These are phyloP conservation scores for Formicarius rufipectus DNA, from an alignment of 2,113 vertebrate species.

Conservation along the genomic window DNA sequence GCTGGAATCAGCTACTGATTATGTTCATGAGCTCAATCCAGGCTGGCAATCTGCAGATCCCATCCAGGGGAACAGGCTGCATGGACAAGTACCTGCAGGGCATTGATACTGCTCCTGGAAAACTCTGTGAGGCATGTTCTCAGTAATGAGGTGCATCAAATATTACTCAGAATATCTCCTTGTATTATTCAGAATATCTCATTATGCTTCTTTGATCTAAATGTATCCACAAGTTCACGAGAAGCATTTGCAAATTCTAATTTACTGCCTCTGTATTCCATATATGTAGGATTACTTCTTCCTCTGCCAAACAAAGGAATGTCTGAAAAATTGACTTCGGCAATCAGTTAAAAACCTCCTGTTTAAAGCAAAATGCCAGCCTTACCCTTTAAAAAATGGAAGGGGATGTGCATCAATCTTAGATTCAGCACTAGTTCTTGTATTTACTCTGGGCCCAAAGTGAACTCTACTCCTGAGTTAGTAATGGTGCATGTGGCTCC, in stretches of 20 bases:
- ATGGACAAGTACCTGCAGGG: slow-evolving; percentile 63
- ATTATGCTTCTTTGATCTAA: slow-evolving; percentile 44
- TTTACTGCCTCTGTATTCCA: not conserved
- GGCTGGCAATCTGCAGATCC: slow-evolving; percentile 27
- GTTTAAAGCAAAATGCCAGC: not conserved
- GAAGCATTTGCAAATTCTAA: slow-evolving; percentile 19
- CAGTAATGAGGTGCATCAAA: slow-evolving; percentile 63
- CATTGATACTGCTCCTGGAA: slow-evolving; percentile 43
- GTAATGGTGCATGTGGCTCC: not conserved
- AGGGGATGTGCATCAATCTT: not conserved
- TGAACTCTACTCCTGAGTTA: not conserved
- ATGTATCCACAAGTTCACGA: slow-evolving; percentile 24
- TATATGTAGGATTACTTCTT: slow-evolving; percentile 6
- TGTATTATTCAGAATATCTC: slow-evolving; percentile 59
- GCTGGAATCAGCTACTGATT: not conserved
- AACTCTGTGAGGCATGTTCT: slow-evolving; percentile 52
- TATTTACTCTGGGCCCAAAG: not conserved
- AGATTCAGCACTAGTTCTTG: not conserved
- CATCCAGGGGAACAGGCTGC: not conserved
- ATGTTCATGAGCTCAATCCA: not conserved
- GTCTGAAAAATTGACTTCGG: slow-evolving; percentile 14
- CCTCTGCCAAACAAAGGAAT: not conserved
- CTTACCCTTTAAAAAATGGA: not conserved
- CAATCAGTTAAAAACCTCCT: not conserved
- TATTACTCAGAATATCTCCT: not conserved